Base-by-base conservation (phyloP, 35 echinoderm and acorn worm genomes). In the Patiria miniata region DNA sequence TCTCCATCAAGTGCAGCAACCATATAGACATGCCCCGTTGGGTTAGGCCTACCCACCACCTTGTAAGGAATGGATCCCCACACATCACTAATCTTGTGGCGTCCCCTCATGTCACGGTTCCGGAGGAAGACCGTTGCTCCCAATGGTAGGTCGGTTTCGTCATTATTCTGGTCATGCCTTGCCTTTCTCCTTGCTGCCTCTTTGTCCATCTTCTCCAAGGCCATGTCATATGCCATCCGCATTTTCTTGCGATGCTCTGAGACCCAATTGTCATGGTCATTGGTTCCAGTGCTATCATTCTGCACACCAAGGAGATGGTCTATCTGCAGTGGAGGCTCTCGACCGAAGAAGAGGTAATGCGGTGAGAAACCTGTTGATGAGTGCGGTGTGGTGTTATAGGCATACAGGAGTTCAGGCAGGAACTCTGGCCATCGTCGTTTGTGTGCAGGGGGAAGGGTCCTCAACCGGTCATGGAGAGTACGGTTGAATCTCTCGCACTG, bases 351-450 rank as follows among this genome's bases (percentile, higher is more conserved):
- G 29, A 93, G 23, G 50, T 82, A 93, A 52, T 77, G 88, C 39
- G 91, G 91, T 5, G 91, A 17, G 28, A 73, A 88, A 10, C 85
- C 85, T 36, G 85, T 93, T n/a, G n/a, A n/a, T n/a, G n/a, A n/a
- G n/a, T n/a, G n/a, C n/a, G n/a, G n/a, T n/a, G n/a, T n/a, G n/a
- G 8, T 21, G 47, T 93, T 93, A 80, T 88, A 93, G 19, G 85
- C 91, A 68, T 82, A 88, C 15, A 77, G 19, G 14, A 93, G 15
- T 37, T 81, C 85, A 36, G 77, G 69, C 36, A 87, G 61, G 33
- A 82, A 61, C 16, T 93, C 79, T 36, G 56, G 54, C 88, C 88
- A 85, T 54, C 51, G 16, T 8, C 61, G 28, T 39, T 83, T 89
- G 7, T 85, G 47, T 38, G 9, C 21, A 2, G 17, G 42, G 19